Percentiles rank a stretch among this genome's conserved stretches.
These are phyloP conservation scores for Onchidella celtica DNA, from an alignment of 2,888 invertebrate genomes.

Conservation along the genomic window DNA sequence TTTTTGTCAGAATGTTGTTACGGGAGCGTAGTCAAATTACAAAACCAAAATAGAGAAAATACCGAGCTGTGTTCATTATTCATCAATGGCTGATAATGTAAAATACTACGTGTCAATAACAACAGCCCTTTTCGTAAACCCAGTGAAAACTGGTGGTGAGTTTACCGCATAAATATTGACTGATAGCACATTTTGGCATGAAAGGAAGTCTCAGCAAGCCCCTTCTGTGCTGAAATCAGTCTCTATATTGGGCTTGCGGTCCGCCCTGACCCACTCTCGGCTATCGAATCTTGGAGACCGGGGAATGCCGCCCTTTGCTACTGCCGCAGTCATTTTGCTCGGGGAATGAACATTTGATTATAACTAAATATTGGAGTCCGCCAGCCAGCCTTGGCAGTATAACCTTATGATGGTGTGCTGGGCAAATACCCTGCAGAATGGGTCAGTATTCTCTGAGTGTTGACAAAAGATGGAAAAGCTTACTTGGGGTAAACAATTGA, in stretches of 20 bases:
- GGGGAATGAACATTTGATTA: constrained; percentile 19
- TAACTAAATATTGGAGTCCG: constrained; percentile 19
- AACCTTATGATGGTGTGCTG: not conserved
- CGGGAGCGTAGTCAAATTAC: too few relatives aligned
- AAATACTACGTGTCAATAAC: too few relatives aligned
- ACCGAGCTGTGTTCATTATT: too few relatives aligned
- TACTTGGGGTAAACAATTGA: constrained; percentile 7
- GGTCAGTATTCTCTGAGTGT: not conserved
- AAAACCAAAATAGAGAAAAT: too few relatives aligned
- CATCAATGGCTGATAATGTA: too few relatives aligned
- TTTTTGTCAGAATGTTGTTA: too few relatives aligned
- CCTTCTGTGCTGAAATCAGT: not conserved
- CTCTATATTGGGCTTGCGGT: not conserved
- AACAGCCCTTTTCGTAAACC: too few relatives aligned
- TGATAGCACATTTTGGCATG: not conserved
- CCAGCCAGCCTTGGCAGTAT: not conserved
- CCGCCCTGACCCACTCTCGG: not conserved
- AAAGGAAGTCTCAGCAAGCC: not conserved
- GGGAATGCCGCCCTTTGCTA: constrained; percentile 8
- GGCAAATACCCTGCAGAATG: constrained; percentile 3
- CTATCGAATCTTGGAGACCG: constrained; percentile 9
- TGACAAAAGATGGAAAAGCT: constrained; percentile 24
- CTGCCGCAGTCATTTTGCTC: not conserved
- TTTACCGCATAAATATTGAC: not conserved
- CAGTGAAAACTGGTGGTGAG: too few relatives aligned